Percentiles rank a stretch among this genome's conserved stretches.
Conservation (phyloP, 2,113 vertebrate genomes). For the Etheostoma spectabile region DNA sequence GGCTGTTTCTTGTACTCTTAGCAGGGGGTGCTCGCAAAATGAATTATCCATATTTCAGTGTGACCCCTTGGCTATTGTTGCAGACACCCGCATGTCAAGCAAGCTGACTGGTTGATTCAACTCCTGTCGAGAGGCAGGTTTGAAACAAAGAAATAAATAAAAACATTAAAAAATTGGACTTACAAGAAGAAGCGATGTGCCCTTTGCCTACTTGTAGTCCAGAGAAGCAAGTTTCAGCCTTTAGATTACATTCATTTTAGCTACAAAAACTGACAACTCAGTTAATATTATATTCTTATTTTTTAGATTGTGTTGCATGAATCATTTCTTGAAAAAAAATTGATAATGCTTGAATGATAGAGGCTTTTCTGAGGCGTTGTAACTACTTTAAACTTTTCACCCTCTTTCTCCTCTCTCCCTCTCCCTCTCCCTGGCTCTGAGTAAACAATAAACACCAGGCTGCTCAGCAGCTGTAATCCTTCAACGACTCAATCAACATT, state of each 20-base stretch:
- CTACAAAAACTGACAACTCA: constrained; percentile 1
- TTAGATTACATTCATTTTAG: not conserved
- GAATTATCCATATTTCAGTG: not conserved
- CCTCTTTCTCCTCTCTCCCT: not conserved
- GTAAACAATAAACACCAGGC: constrained; percentile 71
- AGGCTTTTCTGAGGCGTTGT: constrained; percentile 25
- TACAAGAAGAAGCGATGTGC: not conserved
- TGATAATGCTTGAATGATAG: constrained; percentile 4
- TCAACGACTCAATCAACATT: constrained; percentile 78
- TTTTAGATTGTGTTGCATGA: not conserved
- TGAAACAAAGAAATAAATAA: not conserved
- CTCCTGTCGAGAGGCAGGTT: not conserved
- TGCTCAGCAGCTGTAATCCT: constrained; percentile 73
- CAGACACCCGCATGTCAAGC: not conserved
- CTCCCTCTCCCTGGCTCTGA: constrained; percentile 29
- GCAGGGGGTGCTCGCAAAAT: not conserved
- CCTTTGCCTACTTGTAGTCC: not conserved
- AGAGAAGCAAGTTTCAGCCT: not conserved
- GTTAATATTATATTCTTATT: not conserved
- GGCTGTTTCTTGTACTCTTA: not conserved
- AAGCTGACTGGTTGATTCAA: not conserved
- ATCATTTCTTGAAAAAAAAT: constrained; percentile 9
- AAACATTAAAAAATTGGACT: not conserved
- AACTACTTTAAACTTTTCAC: constrained; percentile 31
- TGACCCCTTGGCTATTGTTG: not conserved